A percentile compares a stretch with the other conserved stretches of the same genome.
Conservation (phyloP, 2,797 vertebrate species). For the Peromyscus nudipes region DNA sequence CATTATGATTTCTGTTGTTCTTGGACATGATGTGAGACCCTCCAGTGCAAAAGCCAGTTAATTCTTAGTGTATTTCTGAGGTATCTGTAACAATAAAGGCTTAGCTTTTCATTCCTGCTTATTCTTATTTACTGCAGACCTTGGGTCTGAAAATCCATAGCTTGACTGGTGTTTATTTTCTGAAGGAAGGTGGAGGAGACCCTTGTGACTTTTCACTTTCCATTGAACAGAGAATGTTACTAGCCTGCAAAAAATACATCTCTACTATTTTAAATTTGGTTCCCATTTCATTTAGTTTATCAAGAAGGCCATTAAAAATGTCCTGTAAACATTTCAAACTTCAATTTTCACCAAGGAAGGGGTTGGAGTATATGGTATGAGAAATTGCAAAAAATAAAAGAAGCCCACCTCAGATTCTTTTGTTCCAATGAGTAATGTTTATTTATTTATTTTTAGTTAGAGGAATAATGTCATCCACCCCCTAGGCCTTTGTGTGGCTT, state of each 20-base stretch:
- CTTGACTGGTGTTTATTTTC: constrained; percentile 29
- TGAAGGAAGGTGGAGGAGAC: constrained; percentile 40
- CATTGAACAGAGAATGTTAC: not conserved
- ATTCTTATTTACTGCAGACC: constrained; percentile 44
- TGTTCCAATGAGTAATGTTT: constrained; percentile 58
- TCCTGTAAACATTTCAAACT: constrained; percentile 56
- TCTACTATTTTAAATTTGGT: constrained; percentile 74
- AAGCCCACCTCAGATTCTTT: constrained; percentile 65
- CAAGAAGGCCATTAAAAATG: constrained; percentile 53
- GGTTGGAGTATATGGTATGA: constrained; percentile 20
- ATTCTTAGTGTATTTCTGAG: constrained; percentile 76
- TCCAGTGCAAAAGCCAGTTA: constrained; percentile 73
- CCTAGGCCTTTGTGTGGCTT: constrained; percentile 22
- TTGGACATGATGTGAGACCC: constrained; percentile 80
- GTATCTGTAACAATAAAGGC: constrained; percentile 75
- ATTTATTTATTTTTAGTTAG: constrained; percentile 57
- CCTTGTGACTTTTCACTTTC: constrained; percentile 37
- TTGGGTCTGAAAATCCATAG: constrained; percentile 45
- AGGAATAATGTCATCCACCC: constrained; percentile 23
- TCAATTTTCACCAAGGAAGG: not conserved
- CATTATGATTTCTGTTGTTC: constrained; percentile 82
- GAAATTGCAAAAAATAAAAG: constrained; percentile 53
- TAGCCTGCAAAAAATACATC: constrained; percentile 78
- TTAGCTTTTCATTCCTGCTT: constrained; percentile 80
- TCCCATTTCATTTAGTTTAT: constrained; percentile 60